A percentile compares a stretch with the other conserved stretches of the same genome.
Evolutionary conservation across 2,797 vertebrate species (phyloP).

Genomic region (Xenops minutus): DNA sequence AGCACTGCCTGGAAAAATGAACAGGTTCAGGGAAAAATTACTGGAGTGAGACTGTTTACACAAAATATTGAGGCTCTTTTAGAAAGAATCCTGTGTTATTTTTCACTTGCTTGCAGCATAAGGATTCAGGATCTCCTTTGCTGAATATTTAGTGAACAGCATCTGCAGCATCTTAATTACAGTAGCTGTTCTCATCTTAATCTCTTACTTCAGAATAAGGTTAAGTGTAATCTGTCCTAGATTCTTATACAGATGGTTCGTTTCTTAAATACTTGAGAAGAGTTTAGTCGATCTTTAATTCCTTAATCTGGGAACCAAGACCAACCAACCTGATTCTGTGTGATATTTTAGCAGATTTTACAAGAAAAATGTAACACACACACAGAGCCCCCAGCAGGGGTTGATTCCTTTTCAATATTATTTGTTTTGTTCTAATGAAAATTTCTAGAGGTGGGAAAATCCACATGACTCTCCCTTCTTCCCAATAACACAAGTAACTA

Average conservation of each 20-base stretch:
- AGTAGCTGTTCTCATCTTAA: conserved; percentile 80
- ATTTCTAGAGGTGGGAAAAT: background rate
- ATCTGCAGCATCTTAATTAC: conserved; percentile 75
- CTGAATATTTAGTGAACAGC: conserved; percentile 55
- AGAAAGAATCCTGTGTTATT: background rate
- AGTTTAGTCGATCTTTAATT: conserved; percentile 81
- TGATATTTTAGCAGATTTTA: conserved; percentile 36
- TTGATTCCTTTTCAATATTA: background rate
- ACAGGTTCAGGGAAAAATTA: background rate
- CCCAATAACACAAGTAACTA: background rate
- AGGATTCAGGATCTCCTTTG: background rate
- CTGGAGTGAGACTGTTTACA: background rate
- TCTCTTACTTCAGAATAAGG: conserved; percentile 79
- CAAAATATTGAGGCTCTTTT: background rate
- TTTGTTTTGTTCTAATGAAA: background rate
- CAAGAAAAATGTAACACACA: background rate
- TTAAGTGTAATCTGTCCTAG: conserved; percentile 84
- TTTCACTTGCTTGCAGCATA: background rate
- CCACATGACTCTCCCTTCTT: background rate
- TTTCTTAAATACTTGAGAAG: conserved; percentile 85
- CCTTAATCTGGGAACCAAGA: conserved; percentile 69
- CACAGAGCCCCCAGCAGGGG: fast-evolving
- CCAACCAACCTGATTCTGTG: conserved; percentile 29
- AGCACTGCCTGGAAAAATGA: background rate
- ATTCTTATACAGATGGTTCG: conserved; percentile 87